Evolutionary conservation across 2,888 invertebrate genomes (phyloP).

Genomic region (Epicampocera succincta): DNA sequence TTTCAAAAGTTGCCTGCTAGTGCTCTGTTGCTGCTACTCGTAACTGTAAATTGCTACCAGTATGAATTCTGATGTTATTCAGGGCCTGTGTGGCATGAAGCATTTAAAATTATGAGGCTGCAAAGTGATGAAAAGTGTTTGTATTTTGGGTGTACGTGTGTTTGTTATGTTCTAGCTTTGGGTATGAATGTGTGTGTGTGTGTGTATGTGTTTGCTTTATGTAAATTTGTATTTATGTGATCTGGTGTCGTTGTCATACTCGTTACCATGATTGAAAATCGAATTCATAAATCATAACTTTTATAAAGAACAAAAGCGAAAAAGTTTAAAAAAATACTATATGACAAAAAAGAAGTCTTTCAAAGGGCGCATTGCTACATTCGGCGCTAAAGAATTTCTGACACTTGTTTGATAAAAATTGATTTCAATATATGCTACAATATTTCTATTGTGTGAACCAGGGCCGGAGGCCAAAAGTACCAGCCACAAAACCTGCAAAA

Average conservation of each 20-base stretch:
- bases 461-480: too few species aligned
- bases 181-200: neutral
- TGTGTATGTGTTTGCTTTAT: conserved; percentile 7
- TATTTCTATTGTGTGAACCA: too few species aligned
- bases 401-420: neutral
- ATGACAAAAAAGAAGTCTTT: neutral
- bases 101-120: conserved; percentile 47
- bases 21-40: conserved; percentile 20
- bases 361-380: neutral
- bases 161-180: conserved; percentile 28
- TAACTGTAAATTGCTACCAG: conserved; percentile 1
- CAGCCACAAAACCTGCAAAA: too few species aligned
- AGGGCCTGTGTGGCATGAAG: conserved; percentile 29
- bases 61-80: conserved; percentile 18
- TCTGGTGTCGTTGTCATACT: conserved; percentile 64
- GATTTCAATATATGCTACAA: too few species aligned
- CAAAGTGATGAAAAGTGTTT: conserved; percentile 65
- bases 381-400: neutral
- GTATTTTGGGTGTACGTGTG: conserved; percentile 39
- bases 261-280: conserved; percentile 70
- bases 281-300: conserved; percentile 69
- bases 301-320: conserved; percentile 52
- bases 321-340: conserved; percentile 17
- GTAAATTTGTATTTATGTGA: conserved; percentile 48
- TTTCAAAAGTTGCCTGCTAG: conserved; percentile 17